A percentile compares a stretch with the other conserved stretches of the same genome.
Conservation (phyloP, 2,113 vertebrate species). For the Lucifuga dentata region DNA sequence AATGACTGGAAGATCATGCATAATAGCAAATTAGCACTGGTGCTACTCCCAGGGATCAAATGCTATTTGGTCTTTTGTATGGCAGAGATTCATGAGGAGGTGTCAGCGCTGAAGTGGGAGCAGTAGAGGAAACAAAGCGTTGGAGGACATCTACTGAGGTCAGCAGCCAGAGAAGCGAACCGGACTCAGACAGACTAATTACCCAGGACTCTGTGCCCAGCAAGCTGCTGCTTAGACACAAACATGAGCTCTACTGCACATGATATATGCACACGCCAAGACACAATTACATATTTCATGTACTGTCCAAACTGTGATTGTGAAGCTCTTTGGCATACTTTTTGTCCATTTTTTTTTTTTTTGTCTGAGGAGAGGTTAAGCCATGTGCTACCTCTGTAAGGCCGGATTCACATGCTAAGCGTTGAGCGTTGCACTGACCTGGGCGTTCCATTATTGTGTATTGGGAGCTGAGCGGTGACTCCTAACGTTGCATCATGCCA, state of each 20-base stretch:
- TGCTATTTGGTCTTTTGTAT: slow-evolving; percentile 51
- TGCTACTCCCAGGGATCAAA: slow-evolving; percentile 46
- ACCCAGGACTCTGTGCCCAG: slow-evolving; percentile 57
- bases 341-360: too few species aligned
- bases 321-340: background rate
- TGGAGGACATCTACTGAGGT: slow-evolving; percentile 50
- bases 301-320: slow-evolving; percentile 11
- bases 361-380: too few species aligned
- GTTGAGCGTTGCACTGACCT: too few species aligned
- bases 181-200: slow-evolving; percentile 56
- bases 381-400: too few species aligned
- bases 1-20: slow-evolving; percentile 55
- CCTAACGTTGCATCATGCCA: too few species aligned
- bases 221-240: slow-evolving; percentile 25
- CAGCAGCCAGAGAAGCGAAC: slow-evolving; percentile 53
- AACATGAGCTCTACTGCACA: slow-evolving; percentile 29
- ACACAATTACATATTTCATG: background rate
- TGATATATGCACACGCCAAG: slow-evolving; percentile 9
- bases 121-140: background rate
- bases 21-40: slow-evolving; percentile 65
- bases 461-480: too few species aligned
- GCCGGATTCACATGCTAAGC: too few species aligned
- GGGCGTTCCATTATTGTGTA: too few species aligned
- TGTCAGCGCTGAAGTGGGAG: slow-evolving; percentile 21
- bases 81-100: slow-evolving; percentile 49